These are phyloP conservation scores for Pammene fasciana DNA, from an alignment of 2,888 invertebrate genomes.

Conservation along the genomic window DNA sequence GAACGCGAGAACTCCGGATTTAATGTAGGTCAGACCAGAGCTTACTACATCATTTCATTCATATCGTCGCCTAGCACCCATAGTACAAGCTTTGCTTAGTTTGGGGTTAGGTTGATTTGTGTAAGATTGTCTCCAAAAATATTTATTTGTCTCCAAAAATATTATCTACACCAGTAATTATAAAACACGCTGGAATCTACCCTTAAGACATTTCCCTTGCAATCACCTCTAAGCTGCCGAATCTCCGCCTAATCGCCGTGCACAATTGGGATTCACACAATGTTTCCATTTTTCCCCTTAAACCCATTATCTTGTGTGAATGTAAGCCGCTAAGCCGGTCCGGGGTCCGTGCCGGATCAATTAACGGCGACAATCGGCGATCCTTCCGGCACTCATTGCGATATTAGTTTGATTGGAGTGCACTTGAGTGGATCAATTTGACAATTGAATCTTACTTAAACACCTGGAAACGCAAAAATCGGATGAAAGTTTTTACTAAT, in stretches of 20 bases:
- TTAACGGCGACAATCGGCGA: constrained; percentile 23
- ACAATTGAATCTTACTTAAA: not conserved
- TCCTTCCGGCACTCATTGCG: constrained; percentile 23
- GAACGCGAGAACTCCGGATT: too few species aligned
- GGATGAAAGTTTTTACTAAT: too few species aligned
- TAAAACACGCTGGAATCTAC: not conserved
- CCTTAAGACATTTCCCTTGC: not conserved
- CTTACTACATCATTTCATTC: too few species aligned
- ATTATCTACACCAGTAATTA: too few species aligned
- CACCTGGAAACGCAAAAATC: too few species aligned
- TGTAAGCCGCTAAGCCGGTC: constrained; percentile 30
- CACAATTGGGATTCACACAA: constrained; percentile 21
- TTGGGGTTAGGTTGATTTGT: too few species aligned
- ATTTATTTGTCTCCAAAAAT: too few species aligned
- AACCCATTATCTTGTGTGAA: constrained; percentile 33
- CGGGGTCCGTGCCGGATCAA: constrained; percentile 13
- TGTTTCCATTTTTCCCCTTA: constrained; percentile 33
- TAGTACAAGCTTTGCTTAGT: too few species aligned
- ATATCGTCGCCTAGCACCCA: too few species aligned
- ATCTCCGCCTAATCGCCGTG: constrained; percentile 12
- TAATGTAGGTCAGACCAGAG: too few species aligned
- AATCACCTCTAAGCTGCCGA: not conserved
- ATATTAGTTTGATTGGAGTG: constrained; percentile 22
- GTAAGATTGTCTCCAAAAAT: too few species aligned
- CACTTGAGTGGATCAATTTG: constrained; percentile 6